Conservation (phyloP, 2,888 invertebrate genomes). For the Beris chalybata region DNA sequence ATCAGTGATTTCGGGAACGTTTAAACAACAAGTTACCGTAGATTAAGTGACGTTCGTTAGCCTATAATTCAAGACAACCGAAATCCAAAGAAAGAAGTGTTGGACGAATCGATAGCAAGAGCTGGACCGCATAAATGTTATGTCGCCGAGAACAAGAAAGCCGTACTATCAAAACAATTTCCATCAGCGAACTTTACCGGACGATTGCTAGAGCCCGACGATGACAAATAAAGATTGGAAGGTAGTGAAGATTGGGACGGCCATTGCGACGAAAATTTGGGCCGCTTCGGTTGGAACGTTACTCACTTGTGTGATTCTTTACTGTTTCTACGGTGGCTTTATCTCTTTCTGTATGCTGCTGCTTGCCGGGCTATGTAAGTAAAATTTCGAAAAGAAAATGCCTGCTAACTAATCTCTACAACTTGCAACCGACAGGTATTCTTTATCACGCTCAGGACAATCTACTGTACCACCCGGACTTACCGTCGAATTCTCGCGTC, state of each 20-base stretch:
- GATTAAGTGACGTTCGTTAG: no score
- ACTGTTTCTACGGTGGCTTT: constrained; percentile 81
- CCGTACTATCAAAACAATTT: not conserved
- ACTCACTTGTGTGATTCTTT: constrained; percentile 73
- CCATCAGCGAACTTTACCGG: not conserved
- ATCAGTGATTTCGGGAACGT: no score
- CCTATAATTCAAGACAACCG: no score
- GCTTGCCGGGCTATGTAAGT: constrained; percentile 22
- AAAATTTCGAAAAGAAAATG: not conserved
- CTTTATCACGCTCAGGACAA: constrained; percentile 85
- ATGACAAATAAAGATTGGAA: constrained; percentile 37
- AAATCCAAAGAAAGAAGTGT: not conserved
- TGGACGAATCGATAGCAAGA: constrained; percentile 4
- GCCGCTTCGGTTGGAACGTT: constrained; percentile 73
- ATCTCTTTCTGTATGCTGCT: constrained; percentile 70
- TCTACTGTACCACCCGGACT: constrained; percentile 85
- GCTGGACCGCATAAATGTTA: constrained; percentile 21
- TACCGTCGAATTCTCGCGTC: constrained; percentile 84
- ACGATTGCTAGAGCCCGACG: not conserved
- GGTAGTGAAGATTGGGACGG: constrained; percentile 38
- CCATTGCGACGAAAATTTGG: constrained; percentile 60
- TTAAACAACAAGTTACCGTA: no score
- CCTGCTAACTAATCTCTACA: not conserved
- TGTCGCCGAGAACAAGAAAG: constrained; percentile 7
- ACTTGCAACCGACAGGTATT: constrained; percentile 62